Conservation (phyloP, 2,113 vertebrate species). For the Ondatra zibethicus region DNA sequence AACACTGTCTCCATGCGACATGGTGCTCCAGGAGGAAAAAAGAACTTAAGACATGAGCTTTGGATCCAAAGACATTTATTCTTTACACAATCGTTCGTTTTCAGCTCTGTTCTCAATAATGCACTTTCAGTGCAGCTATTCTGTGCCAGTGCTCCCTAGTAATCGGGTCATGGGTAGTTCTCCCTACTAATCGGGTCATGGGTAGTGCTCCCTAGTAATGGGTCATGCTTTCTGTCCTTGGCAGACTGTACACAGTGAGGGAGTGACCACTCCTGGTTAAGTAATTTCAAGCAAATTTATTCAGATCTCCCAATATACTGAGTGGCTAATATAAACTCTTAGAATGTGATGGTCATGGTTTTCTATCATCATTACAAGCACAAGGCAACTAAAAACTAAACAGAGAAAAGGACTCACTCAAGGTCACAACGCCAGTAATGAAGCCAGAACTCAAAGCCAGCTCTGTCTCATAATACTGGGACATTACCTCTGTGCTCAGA, state of each 20-base stretch:
- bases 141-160: background rate
- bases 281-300: background rate
- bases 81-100: background rate
- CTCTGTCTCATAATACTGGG: background rate
- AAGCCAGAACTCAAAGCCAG: background rate
- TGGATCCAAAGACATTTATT: background rate
- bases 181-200: no score
- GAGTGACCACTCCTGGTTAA: background rate
- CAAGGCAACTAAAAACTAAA: background rate
- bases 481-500: background rate
- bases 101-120: background rate
- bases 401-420: background rate
- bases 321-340: background rate
- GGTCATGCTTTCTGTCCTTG: background rate
- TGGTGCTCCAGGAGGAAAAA: background rate
- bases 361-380: background rate
- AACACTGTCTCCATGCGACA: background rate
- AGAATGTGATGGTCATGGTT: background rate
- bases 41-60: background rate
- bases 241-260: background rate
- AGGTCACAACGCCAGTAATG: background rate
- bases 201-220: no score
- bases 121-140: background rate
- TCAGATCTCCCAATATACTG: no score
- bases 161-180: background rate